Evolutionary conservation across 2,797 vertebrate genomes (phyloP).

Genomic region (Diceros bicornis): DNA sequence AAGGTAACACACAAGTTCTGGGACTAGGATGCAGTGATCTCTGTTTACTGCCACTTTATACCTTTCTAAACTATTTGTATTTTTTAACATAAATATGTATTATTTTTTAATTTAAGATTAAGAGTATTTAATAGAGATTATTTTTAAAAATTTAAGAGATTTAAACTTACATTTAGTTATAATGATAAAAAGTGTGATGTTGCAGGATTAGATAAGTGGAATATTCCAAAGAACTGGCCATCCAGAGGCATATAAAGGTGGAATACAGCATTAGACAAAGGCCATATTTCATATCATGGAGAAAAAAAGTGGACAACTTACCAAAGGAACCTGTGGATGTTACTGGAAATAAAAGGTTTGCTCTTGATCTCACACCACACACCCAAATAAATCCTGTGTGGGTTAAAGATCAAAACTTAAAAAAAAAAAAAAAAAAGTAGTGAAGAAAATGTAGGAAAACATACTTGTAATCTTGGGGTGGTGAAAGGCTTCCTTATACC

Average conservation of each 20-base stretch:
- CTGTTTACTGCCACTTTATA: background rate
- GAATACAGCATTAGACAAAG: background rate
- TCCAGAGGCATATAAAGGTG: background rate
- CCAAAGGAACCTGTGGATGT: background rate
- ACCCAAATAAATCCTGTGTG: background rate
- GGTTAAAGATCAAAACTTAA: slow-evolving; percentile 17
- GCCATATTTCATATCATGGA: background rate
- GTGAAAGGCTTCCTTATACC: background rate
- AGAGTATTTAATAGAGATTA: background rate
- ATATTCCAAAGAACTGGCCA: background rate
- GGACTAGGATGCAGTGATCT: background rate
- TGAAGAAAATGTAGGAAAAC: slow-evolving; percentile 1
- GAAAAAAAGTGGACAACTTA: background rate
- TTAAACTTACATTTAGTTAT: background rate
- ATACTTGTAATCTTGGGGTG: background rate
- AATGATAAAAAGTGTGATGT: background rate
- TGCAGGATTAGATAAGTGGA: background rate
- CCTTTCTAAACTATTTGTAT: background rate
- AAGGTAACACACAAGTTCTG: background rate
- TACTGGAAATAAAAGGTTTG: slow-evolving; percentile 12
- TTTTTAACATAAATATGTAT: background rate
- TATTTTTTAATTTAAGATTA: background rate
- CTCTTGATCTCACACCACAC: background rate
- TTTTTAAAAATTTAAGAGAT: background rate
- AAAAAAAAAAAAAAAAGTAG: background rate